phyloP scores from a whole-genome alignment of 2,113 vertebrate species.

The Oryzias celebensis region DNA sequence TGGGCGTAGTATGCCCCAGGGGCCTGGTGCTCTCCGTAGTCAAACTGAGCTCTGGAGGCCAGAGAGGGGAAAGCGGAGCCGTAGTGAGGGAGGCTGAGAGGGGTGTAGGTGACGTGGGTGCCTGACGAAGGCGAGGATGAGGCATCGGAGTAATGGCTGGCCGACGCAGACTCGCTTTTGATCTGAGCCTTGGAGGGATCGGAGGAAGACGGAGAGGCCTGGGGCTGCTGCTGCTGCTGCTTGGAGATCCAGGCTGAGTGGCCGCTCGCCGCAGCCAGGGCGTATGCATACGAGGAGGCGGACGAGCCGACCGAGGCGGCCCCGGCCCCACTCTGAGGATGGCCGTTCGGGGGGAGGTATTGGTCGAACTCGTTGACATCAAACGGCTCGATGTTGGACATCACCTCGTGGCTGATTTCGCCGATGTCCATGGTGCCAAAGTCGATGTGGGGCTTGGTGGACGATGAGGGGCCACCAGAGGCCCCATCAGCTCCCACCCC shows the following conservation, averaged over 20 bases:
- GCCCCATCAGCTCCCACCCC: constrained; percentile 72
- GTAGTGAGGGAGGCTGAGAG: constrained; percentile 96
- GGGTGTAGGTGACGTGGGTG: constrained; percentile 94
- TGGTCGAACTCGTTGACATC: constrained; percentile 98
- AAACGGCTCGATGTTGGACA: constrained; percentile 99
- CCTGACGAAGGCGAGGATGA: constrained; percentile 81
- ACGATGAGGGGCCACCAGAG: constrained; percentile 65
- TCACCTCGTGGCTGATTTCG: constrained; percentile 98
- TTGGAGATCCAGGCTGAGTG: constrained; percentile 98
- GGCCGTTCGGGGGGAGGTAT: constrained; percentile 94
- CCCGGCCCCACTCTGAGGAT: constrained; percentile 73
- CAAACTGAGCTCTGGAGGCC: constrained; percentile 95
- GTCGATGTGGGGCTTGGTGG: constrained; percentile 95
- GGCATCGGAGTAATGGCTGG: constrained; percentile 88
- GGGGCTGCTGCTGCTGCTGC: constrained; percentile 87
- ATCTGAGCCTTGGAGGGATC: constrained; percentile 92
- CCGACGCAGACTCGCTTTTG: constrained; percentile 89
- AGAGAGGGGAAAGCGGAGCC: constrained; percentile 94
- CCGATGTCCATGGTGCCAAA: constrained; percentile 98
- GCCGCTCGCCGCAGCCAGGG: constrained; percentile 90
- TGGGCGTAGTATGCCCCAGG: constrained; percentile 96
- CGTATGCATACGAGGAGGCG: constrained; percentile 84
- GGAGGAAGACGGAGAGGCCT: constrained; percentile 80
- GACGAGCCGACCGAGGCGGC: constrained; percentile 58
- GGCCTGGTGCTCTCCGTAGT: constrained; percentile 95